These are phyloP conservation scores for Sebastes itinus DNA, from an alignment of 2,797 vertebrate genomes.

Conservation along the genomic window DNA sequence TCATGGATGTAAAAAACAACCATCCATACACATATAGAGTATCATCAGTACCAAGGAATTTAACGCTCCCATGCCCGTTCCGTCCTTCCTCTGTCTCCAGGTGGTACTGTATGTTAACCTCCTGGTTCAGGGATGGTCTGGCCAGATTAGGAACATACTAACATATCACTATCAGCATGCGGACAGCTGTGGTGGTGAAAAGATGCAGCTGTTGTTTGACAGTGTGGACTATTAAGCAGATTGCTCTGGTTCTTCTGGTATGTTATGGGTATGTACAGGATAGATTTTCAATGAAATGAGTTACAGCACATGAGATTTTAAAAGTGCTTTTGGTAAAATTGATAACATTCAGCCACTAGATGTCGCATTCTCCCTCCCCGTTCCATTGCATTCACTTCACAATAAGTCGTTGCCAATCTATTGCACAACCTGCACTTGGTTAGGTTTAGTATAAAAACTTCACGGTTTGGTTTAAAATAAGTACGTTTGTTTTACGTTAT, in stretches of 20 bases:
- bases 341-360: too few species aligned
- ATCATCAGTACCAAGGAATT: conserved; percentile 15
- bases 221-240: background rate
- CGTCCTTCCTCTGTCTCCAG: conserved; percentile 29
- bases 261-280: background rate
- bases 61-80: background rate
- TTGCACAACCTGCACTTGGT: too few species aligned
- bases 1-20: background rate
- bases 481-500: too few species aligned
- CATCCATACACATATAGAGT: background rate
- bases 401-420: too few species aligned
- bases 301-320: background rate
- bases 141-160: conserved; percentile 21
- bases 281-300: background rate
- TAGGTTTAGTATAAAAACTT: too few species aligned
- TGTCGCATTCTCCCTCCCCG: too few species aligned
- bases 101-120: conserved; percentile 50
- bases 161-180: conserved; percentile 20
- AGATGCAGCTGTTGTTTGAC: conserved; percentile 34
- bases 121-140: conserved; percentile 9
- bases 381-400: too few species aligned
- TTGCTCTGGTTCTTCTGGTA: background rate
- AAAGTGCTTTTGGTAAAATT: too few species aligned
- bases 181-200: conserved; percentile 28
- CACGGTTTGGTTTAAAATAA: too few species aligned